Evolutionary conservation across 2,113 vertebrate species (phyloP).

Genomic region (Sisor rabdophorus): DNA sequence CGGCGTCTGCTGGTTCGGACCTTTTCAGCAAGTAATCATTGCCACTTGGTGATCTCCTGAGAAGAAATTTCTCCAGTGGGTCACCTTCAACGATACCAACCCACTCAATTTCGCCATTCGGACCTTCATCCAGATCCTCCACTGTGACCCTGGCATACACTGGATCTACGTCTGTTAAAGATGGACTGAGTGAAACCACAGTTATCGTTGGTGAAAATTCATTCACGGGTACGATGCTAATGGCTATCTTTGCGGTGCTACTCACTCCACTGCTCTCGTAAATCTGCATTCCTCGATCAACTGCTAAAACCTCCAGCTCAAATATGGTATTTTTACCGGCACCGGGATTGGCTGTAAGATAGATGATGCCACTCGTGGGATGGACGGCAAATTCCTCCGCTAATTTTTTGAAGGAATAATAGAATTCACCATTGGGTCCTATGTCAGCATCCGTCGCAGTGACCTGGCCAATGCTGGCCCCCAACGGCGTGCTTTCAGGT

Average conservation of each 20-base stretch:
- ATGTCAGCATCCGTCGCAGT: conserved; percentile 93
- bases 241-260: conserved; percentile 86
- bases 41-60: conserved; percentile 78
- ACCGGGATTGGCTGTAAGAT: conserved; percentile 80
- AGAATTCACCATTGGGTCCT: conserved; percentile 93
- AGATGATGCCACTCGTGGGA: conserved; percentile 89
- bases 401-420: conserved; percentile 91
- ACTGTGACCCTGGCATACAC: conserved; percentile 80
- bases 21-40: conserved; percentile 86
- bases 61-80: conserved; percentile 80
- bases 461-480: conserved; percentile 87
- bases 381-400: conserved; percentile 90
- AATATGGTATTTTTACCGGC: conserved; percentile 78
- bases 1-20: conserved; percentile 79
- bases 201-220: conserved; percentile 81
- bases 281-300: conserved; percentile 92
- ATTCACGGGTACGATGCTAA: conserved; percentile 85
- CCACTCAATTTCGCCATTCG: conserved; percentile 90
- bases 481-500: conserved; percentile 85
- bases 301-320: conserved; percentile 88
- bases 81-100: conserved; percentile 89
- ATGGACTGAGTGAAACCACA: conserved; percentile 75
- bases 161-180: conserved; percentile 74
- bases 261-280: conserved; percentile 89
- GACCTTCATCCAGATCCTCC: conserved; percentile 88